Evolutionary conservation across 2,888 invertebrate genomes (phyloP).

Genomic region (Perizoma affinitatum): DNA sequence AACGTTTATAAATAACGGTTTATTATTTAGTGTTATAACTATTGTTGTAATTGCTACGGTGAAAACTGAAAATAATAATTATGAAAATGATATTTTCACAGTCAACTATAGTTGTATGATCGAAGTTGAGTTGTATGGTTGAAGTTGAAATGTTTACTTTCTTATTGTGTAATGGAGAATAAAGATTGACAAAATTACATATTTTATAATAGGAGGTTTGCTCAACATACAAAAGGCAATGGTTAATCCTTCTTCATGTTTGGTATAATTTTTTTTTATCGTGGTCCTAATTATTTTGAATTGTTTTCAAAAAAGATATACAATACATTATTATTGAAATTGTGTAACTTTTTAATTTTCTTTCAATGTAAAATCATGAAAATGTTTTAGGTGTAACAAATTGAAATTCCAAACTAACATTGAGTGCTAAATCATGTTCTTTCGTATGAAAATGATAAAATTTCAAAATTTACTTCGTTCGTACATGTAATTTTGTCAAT

Average conservation of each 20-base stretch:
- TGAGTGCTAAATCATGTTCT: neutral
- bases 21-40: slow-evolving; percentile 27
- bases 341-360: too few relatives aligned
- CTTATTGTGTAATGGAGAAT: slow-evolving; percentile 2
- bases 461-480: neutral
- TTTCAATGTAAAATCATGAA: too few relatives aligned
- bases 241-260: neutral
- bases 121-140: slow-evolving; percentile 10
- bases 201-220: neutral
- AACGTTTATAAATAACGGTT: slow-evolving; percentile 19
- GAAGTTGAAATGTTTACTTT: slow-evolving; percentile 1
- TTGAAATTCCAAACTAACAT: too few relatives aligned
- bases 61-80: slow-evolving; percentile 23
- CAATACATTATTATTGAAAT: too few relatives aligned
- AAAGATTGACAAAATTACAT: slow-evolving; percentile 18
- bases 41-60: slow-evolving; percentile 20
- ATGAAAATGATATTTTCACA: slow-evolving; percentile 32
- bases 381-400: too few relatives aligned
- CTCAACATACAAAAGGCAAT: slow-evolving; percentile 20
- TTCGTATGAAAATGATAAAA: neutral
- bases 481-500: slow-evolving; percentile 24
- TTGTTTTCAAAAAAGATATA: too few relatives aligned
- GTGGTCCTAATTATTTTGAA: too few relatives aligned
- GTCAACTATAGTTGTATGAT: slow-evolving; percentile 24
- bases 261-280: neutral